Percentiles rank a stretch among this genome's conserved stretches.
Conservation (phyloP, 2,113 vertebrate species). For the Prietella phreatophila region DNA sequence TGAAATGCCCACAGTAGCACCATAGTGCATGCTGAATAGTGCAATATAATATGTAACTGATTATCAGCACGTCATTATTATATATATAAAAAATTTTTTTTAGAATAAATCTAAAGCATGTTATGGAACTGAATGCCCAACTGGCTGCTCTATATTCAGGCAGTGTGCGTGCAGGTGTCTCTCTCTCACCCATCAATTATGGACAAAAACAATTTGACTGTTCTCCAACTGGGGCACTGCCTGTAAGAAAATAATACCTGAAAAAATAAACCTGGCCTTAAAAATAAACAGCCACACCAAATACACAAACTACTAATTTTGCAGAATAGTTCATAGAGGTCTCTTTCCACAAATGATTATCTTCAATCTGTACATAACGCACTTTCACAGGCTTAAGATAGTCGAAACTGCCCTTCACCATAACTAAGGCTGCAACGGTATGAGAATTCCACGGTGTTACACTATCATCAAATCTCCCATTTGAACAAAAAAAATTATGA, state of each 20-base stretch:
- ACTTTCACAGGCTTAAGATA: slow-evolving; percentile 37
- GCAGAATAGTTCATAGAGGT: not conserved
- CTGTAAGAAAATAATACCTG: not conserved
- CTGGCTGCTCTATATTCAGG: not conserved
- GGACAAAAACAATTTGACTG: not conserved
- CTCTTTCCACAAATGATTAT: not conserved
- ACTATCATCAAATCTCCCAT: too few relatives aligned
- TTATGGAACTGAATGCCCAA: not conserved
- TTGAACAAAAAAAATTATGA: too few relatives aligned
- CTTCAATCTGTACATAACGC: slow-evolving; percentile 50
- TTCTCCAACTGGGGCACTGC: not conserved
- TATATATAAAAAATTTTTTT: not conserved
- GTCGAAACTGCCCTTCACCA: not conserved
- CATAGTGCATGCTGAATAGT: not conserved
- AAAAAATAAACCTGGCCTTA: not conserved
- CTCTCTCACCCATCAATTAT: not conserved
- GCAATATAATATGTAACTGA: not conserved
- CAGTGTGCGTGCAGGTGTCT: not conserved
- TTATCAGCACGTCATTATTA: not conserved
- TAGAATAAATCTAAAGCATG: not conserved
- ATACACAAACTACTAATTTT: not conserved
- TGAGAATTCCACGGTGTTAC: too few relatives aligned
- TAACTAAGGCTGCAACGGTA: not conserved
- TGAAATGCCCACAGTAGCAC: too few relatives aligned
- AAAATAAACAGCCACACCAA: not conserved